Evolutionary conservation across 2,113 vertebrate species (phyloP).

Genomic region (Grammomys dolichurus): DNA sequence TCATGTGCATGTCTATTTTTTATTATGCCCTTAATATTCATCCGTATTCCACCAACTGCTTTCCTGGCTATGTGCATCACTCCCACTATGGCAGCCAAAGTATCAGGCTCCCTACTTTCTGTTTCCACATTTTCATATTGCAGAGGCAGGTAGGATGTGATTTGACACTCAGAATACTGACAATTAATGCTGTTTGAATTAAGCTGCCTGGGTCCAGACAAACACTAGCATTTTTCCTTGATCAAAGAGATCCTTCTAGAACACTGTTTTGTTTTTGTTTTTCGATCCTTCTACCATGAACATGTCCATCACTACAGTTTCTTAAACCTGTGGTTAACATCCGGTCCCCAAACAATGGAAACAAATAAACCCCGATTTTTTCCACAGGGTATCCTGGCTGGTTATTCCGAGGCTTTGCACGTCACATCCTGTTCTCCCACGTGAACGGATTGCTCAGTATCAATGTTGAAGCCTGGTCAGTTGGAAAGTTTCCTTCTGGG

Average conservation of each 20-base stretch:
- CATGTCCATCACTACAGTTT: conserved; percentile 55
- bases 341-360: conserved; percentile 82
- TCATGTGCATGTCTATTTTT: neutral
- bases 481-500: conserved; percentile 73
- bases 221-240: conserved; percentile 51
- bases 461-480: conserved; percentile 84
- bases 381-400: conserved; percentile 82
- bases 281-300: conserved; percentile 58
- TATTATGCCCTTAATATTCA: neutral
- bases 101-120: neutral
- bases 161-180: conserved; percentile 18
- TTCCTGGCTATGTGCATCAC: neutral
- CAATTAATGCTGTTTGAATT: conserved; percentile 19
- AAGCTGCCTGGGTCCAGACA: conserved; percentile 30
- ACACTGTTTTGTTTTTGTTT: neutral
- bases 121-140: neutral
- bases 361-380: conserved; percentile 82
- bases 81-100: neutral
- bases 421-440: conserved; percentile 80
- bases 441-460: conserved; percentile 82
- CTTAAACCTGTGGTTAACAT: conserved; percentile 75
- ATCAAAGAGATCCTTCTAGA: conserved; percentile 55
- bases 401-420: conserved; percentile 82
- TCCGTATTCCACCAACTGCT: neutral
- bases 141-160: conserved; percentile 1